These are phyloP conservation scores for Coptodon rendalli DNA, from an alignment of 2,113 vertebrate genomes.

Conservation along the genomic window DNA sequence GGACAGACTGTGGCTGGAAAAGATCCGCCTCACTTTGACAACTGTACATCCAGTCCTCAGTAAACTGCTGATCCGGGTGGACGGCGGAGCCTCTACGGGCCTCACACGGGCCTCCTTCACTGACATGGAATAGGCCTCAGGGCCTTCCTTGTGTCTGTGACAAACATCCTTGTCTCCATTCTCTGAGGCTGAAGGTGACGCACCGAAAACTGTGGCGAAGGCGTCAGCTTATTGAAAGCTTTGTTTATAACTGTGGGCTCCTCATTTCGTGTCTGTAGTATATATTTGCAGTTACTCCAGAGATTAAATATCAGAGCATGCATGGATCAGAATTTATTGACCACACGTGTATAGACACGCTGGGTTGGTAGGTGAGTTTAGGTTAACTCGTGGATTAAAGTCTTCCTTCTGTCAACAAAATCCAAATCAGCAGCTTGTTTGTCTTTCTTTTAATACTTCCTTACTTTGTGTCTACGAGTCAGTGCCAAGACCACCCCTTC, in stretches of 20 bases:
- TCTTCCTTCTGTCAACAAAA: background rate
- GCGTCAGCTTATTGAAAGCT: background rate
- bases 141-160: background rate
- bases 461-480: background rate
- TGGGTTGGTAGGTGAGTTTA: background rate
- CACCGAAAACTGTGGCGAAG: background rate
- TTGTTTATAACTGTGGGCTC: background rate
- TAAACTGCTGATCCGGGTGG: background rate
- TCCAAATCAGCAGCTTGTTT: background rate
- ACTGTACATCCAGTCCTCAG: background rate
- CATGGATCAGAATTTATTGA: background rate
- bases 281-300: background rate
- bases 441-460: background rate
- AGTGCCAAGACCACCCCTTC: background rate
- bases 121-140: background rate
- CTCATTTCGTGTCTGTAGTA: background rate
- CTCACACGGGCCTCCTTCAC: background rate
- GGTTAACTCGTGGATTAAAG: background rate
- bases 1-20: background rate
- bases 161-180: background rate
- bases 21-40: background rate
- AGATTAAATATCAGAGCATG: background rate
- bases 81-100: background rate
- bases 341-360: background rate
- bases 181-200: background rate